These are phyloP conservation scores for Nemapogon koenigi DNA, from an alignment of 2,888 invertebrate genomes.

Conservation along the genomic window DNA sequence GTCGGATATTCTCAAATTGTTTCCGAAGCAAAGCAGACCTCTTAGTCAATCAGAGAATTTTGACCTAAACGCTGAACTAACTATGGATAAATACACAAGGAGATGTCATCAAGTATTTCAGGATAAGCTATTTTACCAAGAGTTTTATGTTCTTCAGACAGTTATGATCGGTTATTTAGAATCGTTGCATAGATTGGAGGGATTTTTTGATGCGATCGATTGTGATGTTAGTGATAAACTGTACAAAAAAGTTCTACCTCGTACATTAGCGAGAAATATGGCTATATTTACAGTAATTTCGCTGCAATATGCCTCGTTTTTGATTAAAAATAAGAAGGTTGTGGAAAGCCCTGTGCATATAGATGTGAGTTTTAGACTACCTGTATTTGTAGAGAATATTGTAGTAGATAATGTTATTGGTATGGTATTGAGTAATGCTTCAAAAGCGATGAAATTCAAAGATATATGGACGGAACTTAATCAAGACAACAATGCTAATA, in stretches of 20 bases:
- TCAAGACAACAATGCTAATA: constrained; percentile 41
- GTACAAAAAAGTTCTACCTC: constrained; percentile 39
- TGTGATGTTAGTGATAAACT: constrained; percentile 52
- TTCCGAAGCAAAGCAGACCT: constrained; percentile 54
- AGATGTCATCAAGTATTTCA: constrained; percentile 57
- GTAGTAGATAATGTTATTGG: constrained; percentile 44
- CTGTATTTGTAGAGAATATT: constrained; percentile 34
- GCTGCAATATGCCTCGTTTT: constrained; percentile 51
- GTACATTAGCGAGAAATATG: constrained; percentile 36
- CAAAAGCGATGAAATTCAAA: constrained; percentile 37
- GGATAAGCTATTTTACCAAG: constrained; percentile 54
- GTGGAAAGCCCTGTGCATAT: constrained; percentile 48
- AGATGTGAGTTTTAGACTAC: constrained; percentile 45
- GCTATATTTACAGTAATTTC: constrained; percentile 51
- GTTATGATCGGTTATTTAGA: constrained; percentile 39
- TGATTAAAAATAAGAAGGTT: constrained; percentile 55
- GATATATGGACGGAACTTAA: constrained; percentile 54
- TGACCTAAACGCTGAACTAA: constrained; percentile 42
- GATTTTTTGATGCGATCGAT: constrained; percentile 39
- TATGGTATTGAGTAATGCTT: constrained; percentile 41
- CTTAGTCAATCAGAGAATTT: constrained; percentile 57
- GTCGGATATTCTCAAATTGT: constrained; percentile 39
- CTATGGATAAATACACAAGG: constrained; percentile 51
- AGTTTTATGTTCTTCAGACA: constrained; percentile 43
- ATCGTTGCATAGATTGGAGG: constrained; percentile 31